These are phyloP conservation scores for Oscheius sp. DNA, from an alignment of 2,888 invertebrate species.

Conservation along the genomic window DNA sequence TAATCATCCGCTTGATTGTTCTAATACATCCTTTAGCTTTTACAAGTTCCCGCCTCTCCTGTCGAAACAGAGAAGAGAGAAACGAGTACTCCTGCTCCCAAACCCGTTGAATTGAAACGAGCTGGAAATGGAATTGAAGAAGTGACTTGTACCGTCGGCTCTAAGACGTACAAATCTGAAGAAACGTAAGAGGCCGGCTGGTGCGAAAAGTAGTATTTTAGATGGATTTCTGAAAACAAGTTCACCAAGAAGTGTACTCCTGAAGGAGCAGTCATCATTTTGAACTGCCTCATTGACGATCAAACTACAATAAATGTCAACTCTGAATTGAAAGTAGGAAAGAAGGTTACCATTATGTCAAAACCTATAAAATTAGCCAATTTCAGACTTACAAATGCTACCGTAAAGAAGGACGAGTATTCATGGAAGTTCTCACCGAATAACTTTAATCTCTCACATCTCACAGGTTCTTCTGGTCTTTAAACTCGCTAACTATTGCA, in stretches of 20 bases:
- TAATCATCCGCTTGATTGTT: background rate
- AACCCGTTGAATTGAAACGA: slow-evolving; percentile 1
- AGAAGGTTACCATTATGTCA: slow-evolving; percentile 41
- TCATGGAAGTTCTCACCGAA: slow-evolving; percentile 51
- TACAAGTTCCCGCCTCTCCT: slow-evolving; percentile 8
- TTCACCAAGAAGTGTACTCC: slow-evolving; percentile 65
- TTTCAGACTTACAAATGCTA: slow-evolving; percentile 54
- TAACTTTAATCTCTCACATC: slow-evolving; percentile 30
- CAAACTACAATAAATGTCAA: slow-evolving; percentile 58
- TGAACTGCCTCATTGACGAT: slow-evolving; percentile 61
- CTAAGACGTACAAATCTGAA: slow-evolving; percentile 31
- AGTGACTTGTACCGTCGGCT: slow-evolving; percentile 20
- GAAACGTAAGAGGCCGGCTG: slow-evolving; percentile 21
- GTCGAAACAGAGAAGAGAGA: background rate
- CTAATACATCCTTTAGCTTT: slow-evolving; percentile 11
- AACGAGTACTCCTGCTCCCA: slow-evolving; percentile 4
- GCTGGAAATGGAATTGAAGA: slow-evolving; percentile 18
- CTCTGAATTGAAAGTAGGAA: slow-evolving; percentile 53
- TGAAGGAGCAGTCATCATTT: slow-evolving; percentile 55
- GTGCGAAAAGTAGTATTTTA: slow-evolving; percentile 27
- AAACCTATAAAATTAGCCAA: background rate
- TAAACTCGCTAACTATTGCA: slow-evolving; percentile 17
- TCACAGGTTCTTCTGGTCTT: slow-evolving; percentile 1
- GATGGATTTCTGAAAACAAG: slow-evolving; percentile 61
- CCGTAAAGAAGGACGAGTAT: slow-evolving; percentile 53